Percentiles rank a stretch among this genome's conserved stretches.
Conservation (phyloP, 2,888 invertebrate genomes). For the Ferrisia virgata region DNA sequence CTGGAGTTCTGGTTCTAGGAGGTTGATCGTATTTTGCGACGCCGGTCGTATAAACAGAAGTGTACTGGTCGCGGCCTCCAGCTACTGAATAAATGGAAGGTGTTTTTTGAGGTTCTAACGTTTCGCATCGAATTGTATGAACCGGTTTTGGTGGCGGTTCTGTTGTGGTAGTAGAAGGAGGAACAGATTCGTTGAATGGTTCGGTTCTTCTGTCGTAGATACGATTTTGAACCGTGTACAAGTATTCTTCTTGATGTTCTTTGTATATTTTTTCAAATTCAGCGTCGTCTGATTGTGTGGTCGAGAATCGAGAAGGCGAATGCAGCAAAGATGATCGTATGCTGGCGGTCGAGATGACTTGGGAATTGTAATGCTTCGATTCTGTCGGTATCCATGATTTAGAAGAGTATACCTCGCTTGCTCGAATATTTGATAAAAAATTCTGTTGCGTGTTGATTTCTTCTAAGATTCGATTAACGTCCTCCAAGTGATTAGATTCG, state of each 20-base stretch:
- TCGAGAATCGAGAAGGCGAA: neutral
- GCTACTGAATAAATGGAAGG: conserved; percentile 39
- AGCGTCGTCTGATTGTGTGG: neutral
- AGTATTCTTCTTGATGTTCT: conserved; percentile 1
- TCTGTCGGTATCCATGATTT: neutral
- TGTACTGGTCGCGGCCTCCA: conserved; percentile 65
- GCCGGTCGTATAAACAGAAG: conserved; percentile 71
- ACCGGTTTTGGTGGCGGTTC: neutral
- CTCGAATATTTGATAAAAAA: neutral
- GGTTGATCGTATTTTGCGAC: conserved; percentile 55
- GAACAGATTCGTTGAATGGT: neutral
- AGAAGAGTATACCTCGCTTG: neutral
- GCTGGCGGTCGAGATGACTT: neutral
- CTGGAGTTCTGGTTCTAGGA: conserved; percentile 4
- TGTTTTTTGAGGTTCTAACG: conserved; percentile 1
- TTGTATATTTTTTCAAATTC: conserved; percentile 2
- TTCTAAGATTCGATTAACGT: neutral
- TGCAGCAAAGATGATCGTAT: neutral
- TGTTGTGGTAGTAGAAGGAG: neutral
- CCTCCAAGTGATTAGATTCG: neutral
- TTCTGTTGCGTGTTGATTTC: neutral
- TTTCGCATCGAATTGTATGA: neutral
- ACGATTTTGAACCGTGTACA: conserved; percentile 1
- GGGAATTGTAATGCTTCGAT: neutral
- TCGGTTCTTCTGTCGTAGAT: neutral